Conservation (phyloP, 2,113 vertebrate genomes). For the Mirza zaza region DNA sequence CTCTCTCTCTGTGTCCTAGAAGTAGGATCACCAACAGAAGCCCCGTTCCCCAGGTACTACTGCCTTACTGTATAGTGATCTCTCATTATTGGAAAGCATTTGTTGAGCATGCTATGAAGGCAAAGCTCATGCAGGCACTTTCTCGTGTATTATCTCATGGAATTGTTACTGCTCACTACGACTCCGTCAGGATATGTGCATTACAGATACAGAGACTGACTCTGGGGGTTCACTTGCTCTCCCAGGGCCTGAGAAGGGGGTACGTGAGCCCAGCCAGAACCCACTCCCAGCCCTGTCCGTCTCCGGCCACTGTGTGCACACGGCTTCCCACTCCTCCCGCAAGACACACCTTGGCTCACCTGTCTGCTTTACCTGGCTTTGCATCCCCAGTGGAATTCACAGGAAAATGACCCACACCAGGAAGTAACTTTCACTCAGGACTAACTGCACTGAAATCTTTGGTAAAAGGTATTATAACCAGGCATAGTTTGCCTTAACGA, state of each 20-base stretch:
- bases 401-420: background rate
- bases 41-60: background rate
- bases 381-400: background rate
- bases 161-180: background rate
- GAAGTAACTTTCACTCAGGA: background rate
- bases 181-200: fast-evolving
- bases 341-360: background rate
- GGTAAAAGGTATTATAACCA: fast-evolving
- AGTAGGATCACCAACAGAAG: background rate
- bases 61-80: background rate
- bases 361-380: background rate
- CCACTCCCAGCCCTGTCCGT: background rate
- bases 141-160: background rate
- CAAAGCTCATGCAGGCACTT: background rate
- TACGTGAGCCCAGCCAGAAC: fast-evolving
- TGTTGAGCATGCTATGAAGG: background rate
- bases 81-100: background rate
- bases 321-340: fast-evolving
- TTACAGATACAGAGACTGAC: background rate
- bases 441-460: background rate
- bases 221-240: background rate
- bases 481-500: background rate
- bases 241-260: background rate
- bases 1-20: background rate
- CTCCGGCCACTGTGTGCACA: fast-evolving